Evolutionary conservation across 1,140 invertebrate genomes (phyloP).

Genomic region (Globodera rostochiensis): DNA sequence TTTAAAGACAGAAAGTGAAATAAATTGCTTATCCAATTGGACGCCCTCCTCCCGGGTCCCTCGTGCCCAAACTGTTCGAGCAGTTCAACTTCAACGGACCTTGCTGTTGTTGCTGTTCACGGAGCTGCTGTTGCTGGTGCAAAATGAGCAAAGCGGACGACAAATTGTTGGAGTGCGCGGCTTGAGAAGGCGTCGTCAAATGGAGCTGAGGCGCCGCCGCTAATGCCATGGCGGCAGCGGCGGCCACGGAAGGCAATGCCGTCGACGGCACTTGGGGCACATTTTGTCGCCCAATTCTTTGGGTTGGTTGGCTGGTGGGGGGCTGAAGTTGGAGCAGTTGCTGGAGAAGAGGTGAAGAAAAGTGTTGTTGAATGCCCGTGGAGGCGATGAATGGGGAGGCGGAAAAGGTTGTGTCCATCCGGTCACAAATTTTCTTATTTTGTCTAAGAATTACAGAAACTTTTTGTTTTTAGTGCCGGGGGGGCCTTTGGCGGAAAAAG

Average conservation of each 20-base stretch:
- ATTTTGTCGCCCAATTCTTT: not conserved
- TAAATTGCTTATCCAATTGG: no score
- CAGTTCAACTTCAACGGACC: not conserved
- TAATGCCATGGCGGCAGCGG: not conserved
- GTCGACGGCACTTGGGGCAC: not conserved
- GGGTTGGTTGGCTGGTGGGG: not conserved
- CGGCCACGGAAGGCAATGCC: not conserved
- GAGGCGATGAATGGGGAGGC: not conserved
- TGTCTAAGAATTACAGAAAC: no score
- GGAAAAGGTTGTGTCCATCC: not conserved
- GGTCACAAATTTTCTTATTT: not conserved
- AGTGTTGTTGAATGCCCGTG: not conserved
- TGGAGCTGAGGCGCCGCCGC: not conserved
- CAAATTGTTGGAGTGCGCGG: not conserved
- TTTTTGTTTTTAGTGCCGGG: no score
- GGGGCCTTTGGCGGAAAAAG: not conserved
- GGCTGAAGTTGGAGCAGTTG: not conserved
- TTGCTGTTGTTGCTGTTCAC: conserved; percentile 2
- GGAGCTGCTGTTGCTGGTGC: not conserved
- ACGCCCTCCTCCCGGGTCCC: no score
- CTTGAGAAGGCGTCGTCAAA: not conserved
- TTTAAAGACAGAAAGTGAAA: no score
- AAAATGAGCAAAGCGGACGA: conserved; percentile 9
- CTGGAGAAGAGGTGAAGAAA: not conserved
- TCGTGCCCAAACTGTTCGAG: not conserved